Evolutionary conservation across 2,888 invertebrate species (phyloP), one percentile per base, ranked within the genome.

Genomic region (Chelonus formosanus): DNA sequence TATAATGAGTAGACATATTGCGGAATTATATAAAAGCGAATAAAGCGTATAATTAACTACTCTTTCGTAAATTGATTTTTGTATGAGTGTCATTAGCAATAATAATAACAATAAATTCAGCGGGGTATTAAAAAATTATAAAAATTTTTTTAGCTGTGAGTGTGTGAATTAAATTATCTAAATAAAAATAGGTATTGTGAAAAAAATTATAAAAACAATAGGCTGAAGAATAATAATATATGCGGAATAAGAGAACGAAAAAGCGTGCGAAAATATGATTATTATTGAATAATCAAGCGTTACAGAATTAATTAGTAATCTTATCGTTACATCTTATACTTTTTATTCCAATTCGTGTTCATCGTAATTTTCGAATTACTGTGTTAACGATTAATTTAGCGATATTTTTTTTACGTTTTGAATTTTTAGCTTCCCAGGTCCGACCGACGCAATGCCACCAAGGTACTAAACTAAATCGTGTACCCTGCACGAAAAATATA

Each of bases 391-490:
- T 82, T 84, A 84, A 83, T 83, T 75, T 73, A 78, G 83, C 83
- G 83, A 83, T 75, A 82, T 20, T 80, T 61, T 62, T 62, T 47
- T 81, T 71, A 79, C 81, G 83, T 83, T 79, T 78, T 82, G 78
- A 83, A 78, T 80, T 84, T 84, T 84, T 84, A 84, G 84, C 84
- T 84, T 83, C 83, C 84, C 84, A 82, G 84, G 84, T 80, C 84
- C 83, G 84, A 82, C 84, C 82, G 84, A 84, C 77, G 78, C 83
- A 80, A 84, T 84, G 82, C 84, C 83, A 80, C 81, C 84, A 76
- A 84, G 84, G 82, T 84, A 20, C 20, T 20, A 20, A 20, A 84
- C 84, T 84, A 84, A 80, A 76, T 73, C 74, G 69, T 69, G 70
- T 71, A 68, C 71, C 70, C 74, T 69, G 20, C 20, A 20, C 63